These are phyloP conservation scores for Whitmania pigra DNA, from an alignment of 1,140 invertebrate species.

Conservation along the genomic window DNA sequence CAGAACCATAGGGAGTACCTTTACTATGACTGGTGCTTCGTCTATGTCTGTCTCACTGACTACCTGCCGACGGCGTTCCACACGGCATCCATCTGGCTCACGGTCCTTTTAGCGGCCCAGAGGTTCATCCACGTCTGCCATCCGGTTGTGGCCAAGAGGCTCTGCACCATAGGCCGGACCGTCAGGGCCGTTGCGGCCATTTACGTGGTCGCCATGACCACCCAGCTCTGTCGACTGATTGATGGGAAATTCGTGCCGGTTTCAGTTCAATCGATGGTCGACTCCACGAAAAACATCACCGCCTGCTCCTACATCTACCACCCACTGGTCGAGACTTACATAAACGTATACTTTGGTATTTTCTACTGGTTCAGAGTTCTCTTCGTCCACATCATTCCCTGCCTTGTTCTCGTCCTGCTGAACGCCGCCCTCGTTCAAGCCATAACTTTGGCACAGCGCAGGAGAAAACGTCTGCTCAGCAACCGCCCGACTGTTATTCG, in stretches of 20 bases:
- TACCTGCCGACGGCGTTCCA: constrained; percentile 36
- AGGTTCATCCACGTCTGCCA: constrained; percentile 88
- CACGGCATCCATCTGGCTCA: constrained; percentile 78
- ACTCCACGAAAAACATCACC: constrained; percentile 33
- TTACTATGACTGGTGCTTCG: constrained; percentile 13
- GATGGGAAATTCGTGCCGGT: constrained; percentile 49
- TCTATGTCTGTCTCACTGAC: constrained; percentile 33
- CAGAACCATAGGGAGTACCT: neutral
- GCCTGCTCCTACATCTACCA: neutral
- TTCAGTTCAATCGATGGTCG: constrained; percentile 52
- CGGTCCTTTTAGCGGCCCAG: constrained; percentile 85
- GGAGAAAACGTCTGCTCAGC: constrained; percentile 63
- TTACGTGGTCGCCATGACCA: constrained; percentile 57
- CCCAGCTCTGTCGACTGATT: constrained; percentile 65
- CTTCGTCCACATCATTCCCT: constrained; percentile 78
- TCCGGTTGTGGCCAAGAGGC: constrained; percentile 65
- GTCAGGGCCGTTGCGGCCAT: constrained; percentile 63
- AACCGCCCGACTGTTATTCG: constrained; percentile 51
- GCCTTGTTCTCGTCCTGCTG: constrained; percentile 70
- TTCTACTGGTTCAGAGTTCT: constrained; percentile 74
- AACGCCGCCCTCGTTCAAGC: constrained; percentile 75
- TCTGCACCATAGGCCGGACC: constrained; percentile 67
- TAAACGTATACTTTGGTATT: constrained; percentile 58
- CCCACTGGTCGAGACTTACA: neutral
- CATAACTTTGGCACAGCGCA: constrained; percentile 64